Evolutionary conservation across 2,113 vertebrate species (phyloP), one percentile per base, ranked within the genome.

Genomic region (Spea bombifrons): DNA sequence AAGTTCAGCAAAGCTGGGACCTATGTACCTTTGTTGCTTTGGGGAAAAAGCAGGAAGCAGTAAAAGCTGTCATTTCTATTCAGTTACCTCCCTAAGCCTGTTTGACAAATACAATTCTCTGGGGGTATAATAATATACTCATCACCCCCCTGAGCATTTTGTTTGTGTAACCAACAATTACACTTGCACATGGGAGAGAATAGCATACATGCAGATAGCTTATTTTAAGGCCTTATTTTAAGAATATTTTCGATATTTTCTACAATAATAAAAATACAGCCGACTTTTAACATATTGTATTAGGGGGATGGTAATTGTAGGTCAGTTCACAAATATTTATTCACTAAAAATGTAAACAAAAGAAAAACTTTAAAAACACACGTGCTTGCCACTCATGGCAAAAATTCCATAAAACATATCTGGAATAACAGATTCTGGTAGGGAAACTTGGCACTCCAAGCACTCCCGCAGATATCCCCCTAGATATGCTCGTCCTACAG

Each of bases 1-100:
- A 43, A 45, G 53, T 80, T 74, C 52, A 80, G 48, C 50, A 53
- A 52, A 8, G 12, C 7, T 30, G 53, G 47, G 65, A 57, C 45
- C 52, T 55, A 8, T 13, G 50, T 49, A 61, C 71, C 65, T 48
- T 50, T 74, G 68, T 50, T 57, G 53, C 78, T 59, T 46, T 61
- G 64, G 71, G 64, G 73, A 45, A 74, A 52, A 47, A 55, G 66
- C 59, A 66, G 75, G 61, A 59, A 53, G 7, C 52, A 45, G 15
- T 7, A 15, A 79, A 80, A 50, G 45, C 43, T 64, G 61, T 66
- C 66, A 73, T 73, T 73, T 73, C 44, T 68, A 50, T 73, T 73
- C 52, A 15, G 69, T 68, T 47, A 50, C 49, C 71, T 68, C 43
- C 52, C 65, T 66, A 48, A 47, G 44, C 17, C 78, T 67, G 70